A percentile compares a stretch with the other conserved stretches of the same genome.
Evolutionary conservation across 2,113 vertebrate genomes (phyloP).

Genomic region (Gobius niger): DNA sequence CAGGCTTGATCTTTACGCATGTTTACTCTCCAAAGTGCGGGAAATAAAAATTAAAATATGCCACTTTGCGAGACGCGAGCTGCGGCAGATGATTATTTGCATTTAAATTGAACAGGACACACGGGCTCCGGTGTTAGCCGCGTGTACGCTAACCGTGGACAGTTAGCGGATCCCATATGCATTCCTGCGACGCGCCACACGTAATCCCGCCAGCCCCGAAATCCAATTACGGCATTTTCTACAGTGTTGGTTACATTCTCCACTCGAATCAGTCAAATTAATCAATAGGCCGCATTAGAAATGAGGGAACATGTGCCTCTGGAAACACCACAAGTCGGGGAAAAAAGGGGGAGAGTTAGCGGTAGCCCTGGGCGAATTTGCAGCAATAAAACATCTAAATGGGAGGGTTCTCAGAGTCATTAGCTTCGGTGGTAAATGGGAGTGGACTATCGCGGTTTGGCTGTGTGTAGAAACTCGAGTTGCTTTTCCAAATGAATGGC

Average conservation of each 20-base stretch:
- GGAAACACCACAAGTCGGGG: slow-evolving; percentile 37
- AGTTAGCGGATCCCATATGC: slow-evolving; percentile 41
- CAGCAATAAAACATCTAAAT: slow-evolving; percentile 2
- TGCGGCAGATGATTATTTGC: slow-evolving; percentile 2
- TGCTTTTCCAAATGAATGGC: neutral
- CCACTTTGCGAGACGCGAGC: neutral
- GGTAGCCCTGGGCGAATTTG: slow-evolving; percentile 9
- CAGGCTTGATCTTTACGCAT: neutral
- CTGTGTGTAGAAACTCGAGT: neutral
- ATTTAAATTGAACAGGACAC: slow-evolving; percentile 6
- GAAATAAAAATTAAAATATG: slow-evolving; percentile 4
- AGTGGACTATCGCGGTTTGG: neutral
- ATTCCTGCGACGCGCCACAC: slow-evolving; percentile 41
- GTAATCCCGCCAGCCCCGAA: slow-evolving; percentile 58
- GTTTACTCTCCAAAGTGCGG: neutral
- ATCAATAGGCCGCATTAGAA: slow-evolving; percentile 64
- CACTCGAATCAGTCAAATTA: slow-evolving; percentile 66
- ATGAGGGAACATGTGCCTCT: slow-evolving; percentile 32
- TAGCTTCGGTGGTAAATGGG: neutral
- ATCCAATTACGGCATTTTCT: slow-evolving; percentile 73
- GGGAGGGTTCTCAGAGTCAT: neutral
- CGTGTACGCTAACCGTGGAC: slow-evolving; percentile 16
- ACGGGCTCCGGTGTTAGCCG: too few species aligned
- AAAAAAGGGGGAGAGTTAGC: slow-evolving; percentile 3
- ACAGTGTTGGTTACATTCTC: slow-evolving; percentile 66